Base-by-base conservation (phyloP, 2,113 vertebrate species). In the Fregetta grallaria region DNA sequence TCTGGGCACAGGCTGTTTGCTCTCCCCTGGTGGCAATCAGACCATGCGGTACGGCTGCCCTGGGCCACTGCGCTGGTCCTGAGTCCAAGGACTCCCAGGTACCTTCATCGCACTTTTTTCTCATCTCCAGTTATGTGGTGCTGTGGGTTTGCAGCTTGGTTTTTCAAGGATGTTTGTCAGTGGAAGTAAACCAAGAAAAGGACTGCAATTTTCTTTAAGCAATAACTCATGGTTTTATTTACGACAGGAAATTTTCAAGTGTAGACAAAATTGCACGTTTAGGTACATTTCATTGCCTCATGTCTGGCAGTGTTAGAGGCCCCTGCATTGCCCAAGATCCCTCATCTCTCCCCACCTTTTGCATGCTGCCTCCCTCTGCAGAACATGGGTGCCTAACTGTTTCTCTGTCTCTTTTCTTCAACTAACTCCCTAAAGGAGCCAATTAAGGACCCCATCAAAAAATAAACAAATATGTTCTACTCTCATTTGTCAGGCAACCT, bases 391-490 rank as follows among this genome's bases (percentile, higher is more conserved):
- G 21, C 6, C 70, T 59, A 53, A 26, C 22, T 72, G 34, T 70
- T 95, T 92, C 58, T 87, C 66, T 62, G 56, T 66, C 47, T 95
- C 49, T 93, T 93, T 78, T 91, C 82, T 90, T 76, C 61, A 36
- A 21, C 47, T 83, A 52, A 21, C 38, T 86, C 81, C 52, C 65
- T 90, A 52, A 93, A 93, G 78, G 20, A 90, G 36, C 40, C 74
- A 91, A 20, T 93, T 91, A 95, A 90, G 56, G 53, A 79, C 49
- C 73, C 61, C 2, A 1, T 68, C 30, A 86, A 82, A 94, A 92
- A 85, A 81, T 85, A 96, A 95, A 89, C 68, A 77, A 89, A 45
- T 71, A 80, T 15, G 15, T 85, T 95, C 52, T 71, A 52, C 61
- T 61, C 40, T 79, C 77, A 85, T 94, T 90, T 90, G 52, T 90